Conservation (phyloP, 1,140 invertebrate species). For the Pseudomyrmex pallidus region DNA sequence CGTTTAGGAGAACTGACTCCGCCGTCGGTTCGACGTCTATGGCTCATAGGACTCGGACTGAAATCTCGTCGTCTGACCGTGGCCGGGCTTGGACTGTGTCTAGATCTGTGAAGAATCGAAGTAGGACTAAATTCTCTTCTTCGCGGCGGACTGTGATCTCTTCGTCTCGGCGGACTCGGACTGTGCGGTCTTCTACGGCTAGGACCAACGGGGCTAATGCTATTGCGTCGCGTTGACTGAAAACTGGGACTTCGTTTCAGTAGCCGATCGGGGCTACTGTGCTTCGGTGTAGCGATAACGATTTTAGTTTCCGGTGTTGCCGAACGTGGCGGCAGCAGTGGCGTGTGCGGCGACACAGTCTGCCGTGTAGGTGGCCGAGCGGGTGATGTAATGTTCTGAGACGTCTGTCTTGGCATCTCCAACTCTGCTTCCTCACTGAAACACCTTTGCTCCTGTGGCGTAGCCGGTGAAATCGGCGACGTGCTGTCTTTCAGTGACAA, state of each 20-base stretch:
- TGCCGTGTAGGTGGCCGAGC: constrained; percentile 77
- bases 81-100: constrained; percentile 80
- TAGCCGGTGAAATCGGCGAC: constrained; percentile 88
- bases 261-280: constrained; percentile 75
- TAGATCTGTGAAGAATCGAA: constrained; percentile 75
- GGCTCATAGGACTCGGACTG: constrained; percentile 74
- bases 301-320: constrained; percentile 79
- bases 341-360: constrained; percentile 86
- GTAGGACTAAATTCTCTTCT: constrained; percentile 82
- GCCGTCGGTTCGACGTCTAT: constrained; percentile 74
- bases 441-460: constrained; percentile 81
- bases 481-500: constrained; percentile 81
- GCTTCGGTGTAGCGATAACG: constrained; percentile 61
- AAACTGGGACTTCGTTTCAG: constrained; percentile 78
- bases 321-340: constrained; percentile 85
- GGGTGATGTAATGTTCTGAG: constrained; percentile 80
- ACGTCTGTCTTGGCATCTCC: constrained; percentile 76
- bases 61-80: constrained; percentile 75
- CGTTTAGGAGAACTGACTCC: constrained; percentile 79
- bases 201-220: constrained; percentile 71
- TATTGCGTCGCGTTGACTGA: constrained; percentile 59
- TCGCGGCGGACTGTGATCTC: constrained; percentile 78
- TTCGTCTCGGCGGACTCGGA: constrained; percentile 79
- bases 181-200: constrained; percentile 79
- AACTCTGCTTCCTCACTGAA: constrained; percentile 82